These are phyloP conservation scores for Halocaridina rubra DNA, from an alignment of 2,888 invertebrate genomes.

Conservation along the genomic window DNA sequence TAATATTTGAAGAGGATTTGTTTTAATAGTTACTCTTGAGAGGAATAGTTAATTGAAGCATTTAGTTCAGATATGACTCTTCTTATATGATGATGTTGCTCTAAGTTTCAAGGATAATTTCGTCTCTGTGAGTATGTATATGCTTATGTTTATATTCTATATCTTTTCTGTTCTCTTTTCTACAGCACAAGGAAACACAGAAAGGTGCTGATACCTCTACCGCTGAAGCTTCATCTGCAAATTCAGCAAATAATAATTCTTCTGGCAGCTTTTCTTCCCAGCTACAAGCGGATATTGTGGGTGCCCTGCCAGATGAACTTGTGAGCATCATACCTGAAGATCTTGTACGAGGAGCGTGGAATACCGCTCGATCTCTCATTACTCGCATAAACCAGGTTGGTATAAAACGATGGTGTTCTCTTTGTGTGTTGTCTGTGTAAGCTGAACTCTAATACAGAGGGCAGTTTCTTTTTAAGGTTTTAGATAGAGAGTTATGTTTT, in stretches of 20 bases:
- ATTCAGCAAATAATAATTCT: background rate
- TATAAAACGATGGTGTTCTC: too few relatives aligned
- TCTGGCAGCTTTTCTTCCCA: background rate
- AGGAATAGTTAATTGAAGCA: too few relatives aligned
- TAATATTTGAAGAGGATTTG: background rate
- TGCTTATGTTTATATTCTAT: background rate
- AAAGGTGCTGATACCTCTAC: background rate
- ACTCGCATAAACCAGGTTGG: conserved; percentile 54
- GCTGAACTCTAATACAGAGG: too few relatives aligned
- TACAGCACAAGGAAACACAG: conserved; percentile 21
- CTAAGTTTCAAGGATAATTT: background rate
- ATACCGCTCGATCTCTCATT: conserved; percentile 51
- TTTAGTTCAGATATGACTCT: too few relatives aligned
- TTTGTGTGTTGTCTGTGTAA: too few relatives aligned
- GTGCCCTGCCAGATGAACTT: conserved; percentile 41
- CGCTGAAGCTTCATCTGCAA: background rate
- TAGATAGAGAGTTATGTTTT: too few relatives aligned
- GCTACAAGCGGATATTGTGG: conserved; percentile 25
- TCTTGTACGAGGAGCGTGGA: conserved; percentile 51
- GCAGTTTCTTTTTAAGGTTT: too few relatives aligned
- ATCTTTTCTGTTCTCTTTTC: too few relatives aligned
- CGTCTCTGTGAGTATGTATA: background rate
- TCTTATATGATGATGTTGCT: too few relatives aligned
- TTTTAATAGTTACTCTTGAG: background rate
- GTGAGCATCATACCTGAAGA: conserved; percentile 57